Base-by-base conservation (phyloP, 2,797 vertebrate species). In the Silurus aristotelis region DNA sequence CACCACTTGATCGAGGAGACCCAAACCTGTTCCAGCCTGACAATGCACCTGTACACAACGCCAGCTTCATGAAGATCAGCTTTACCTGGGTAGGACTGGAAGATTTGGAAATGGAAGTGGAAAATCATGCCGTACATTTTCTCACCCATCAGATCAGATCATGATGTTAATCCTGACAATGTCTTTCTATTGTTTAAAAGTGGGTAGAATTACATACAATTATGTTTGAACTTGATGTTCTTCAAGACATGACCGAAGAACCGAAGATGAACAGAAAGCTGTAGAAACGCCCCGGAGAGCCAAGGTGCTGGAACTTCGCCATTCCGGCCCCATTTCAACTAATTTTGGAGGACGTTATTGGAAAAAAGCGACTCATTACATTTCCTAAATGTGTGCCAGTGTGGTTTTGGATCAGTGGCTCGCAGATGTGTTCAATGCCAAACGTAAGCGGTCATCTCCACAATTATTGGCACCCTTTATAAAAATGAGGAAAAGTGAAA, bases 381-480 rank as follows among this genome's bases (percentile, higher is more conserved):
- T 17, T 64, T 25, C 60, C 60, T 64, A 38, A 63, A 15, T 46
- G 38, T 2, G 60, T 43, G 27, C 76, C 56, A 61, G 76, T 38
- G 76, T 14, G 76, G 76, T 46, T 63, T 79, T 5, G 31, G 48
- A 52, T 75, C 71, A 52, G 46, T 1, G 7, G 25, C 27, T 2
- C 13, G 20, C 2, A 0, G 58, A 63, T 46, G 12, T 63, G 12
- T 6, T 63, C 60, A 25, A 63, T 38, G 58, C 78, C 78, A 66
- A 80, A 64, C 31, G 8, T 20, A 61, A 6, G 46, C n/a, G n/a
- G n/a, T 66, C 7, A 14, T 17, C 15, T 52, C 61, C 1, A 13
- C n/a, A 52, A 80, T 80, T 80, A 80, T 66, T 52, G 60, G 38
- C 38, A 17, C 38, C 77, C 38, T 46, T 80, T 22, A 25, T n/a